phyloP scores from a whole-genome alignment of 2,113 vertebrate genomes.

The Haplochromis vanheusdeni region DNA sequence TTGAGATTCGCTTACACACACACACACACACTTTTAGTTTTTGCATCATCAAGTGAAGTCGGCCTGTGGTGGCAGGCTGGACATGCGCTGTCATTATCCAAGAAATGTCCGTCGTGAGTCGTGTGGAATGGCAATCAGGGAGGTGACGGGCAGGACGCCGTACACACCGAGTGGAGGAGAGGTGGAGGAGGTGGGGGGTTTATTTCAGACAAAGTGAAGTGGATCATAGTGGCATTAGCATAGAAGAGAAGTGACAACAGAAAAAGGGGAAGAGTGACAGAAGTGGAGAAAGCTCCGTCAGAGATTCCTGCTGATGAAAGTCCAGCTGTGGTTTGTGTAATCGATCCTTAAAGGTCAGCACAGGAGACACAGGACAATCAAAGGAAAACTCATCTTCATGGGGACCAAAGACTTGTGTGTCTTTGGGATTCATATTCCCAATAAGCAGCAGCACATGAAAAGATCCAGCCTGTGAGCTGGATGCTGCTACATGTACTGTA shows the following conservation, averaged over 20 bases:
- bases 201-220: background rate
- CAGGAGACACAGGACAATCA: background rate
- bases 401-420: background rate
- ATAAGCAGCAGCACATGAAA: background rate
- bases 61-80: background rate
- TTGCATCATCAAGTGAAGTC: background rate
- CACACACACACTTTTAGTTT: background rate
- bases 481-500: background rate
- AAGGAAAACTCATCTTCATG: background rate
- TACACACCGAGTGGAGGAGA: accelerated
- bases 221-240: background rate
- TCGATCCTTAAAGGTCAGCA: background rate
- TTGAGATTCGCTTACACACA: conserved; percentile 20
- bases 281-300: background rate
- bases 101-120: background rate
- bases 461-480: background rate
- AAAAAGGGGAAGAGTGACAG: background rate
- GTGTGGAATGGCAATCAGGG: background rate
- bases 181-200: background rate
- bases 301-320: background rate
- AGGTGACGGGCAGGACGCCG: background rate
- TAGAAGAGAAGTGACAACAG: background rate
- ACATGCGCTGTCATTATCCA: background rate
- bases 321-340: background rate
- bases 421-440: background rate